These are phyloP conservation scores for Micrastur ruficollis DNA, from an alignment of 2,797 vertebrate genomes.

Conservation along the genomic window DNA sequence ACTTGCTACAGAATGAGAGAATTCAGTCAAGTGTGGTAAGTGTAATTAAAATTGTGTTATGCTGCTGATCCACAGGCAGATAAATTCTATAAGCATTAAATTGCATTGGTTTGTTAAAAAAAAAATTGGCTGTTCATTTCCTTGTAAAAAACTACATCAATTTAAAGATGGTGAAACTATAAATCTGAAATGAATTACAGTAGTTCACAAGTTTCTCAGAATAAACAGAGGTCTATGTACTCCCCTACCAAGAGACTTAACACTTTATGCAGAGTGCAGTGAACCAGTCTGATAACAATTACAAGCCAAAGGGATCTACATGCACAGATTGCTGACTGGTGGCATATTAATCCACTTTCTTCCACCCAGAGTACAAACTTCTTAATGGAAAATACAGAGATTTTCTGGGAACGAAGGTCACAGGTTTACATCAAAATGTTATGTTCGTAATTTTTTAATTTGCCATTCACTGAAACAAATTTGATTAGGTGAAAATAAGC, in stretches of 20 bases:
- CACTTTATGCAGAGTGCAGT: background rate
- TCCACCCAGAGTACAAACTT: background rate
- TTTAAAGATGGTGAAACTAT: slow-evolving; percentile 38
- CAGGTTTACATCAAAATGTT: slow-evolving; percentile 1
- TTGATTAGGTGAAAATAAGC: slow-evolving; percentile 6
- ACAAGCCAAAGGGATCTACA: background rate
- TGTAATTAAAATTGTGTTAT: slow-evolving; percentile 73
- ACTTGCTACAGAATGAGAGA: slow-evolving; percentile 34
- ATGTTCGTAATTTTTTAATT: background rate
- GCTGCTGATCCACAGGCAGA: slow-evolving; percentile 67
- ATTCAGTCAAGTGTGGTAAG: slow-evolving; percentile 51
- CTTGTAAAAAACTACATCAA: slow-evolving; percentile 49
- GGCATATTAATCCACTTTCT: background rate
- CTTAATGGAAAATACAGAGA: background rate
- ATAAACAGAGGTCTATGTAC: slow-evolving; percentile 19
- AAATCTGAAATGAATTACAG: slow-evolving; percentile 54
- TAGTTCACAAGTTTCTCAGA: slow-evolving; percentile 31
- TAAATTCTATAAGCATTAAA: slow-evolving; percentile 69
- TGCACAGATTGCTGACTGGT: background rate
- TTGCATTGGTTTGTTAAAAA: slow-evolving; percentile 48
- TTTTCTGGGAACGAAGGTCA: background rate
- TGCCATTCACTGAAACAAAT: background rate
- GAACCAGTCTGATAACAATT: slow-evolving; percentile 36
- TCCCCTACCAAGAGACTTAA: background rate
- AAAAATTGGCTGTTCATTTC: slow-evolving; percentile 55